Evolutionary conservation across 1,140 invertebrate genomes (phyloP), one percentile per base, ranked within the genome.

Genomic region (Centruroides sculpturatus): DNA sequence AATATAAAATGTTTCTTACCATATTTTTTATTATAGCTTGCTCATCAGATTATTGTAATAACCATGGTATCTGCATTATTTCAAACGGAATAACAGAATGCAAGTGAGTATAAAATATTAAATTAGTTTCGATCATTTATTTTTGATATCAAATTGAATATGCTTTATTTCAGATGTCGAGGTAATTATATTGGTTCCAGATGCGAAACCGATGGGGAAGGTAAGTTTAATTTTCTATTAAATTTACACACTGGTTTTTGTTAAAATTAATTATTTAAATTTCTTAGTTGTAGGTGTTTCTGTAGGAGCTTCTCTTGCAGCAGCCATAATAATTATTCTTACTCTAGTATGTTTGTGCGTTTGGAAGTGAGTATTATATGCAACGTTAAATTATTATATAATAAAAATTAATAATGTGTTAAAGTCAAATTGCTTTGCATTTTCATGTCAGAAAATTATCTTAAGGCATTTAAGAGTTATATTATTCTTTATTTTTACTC

Each of bases 191-290:
- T 92, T 71, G 90, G 90, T 1, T 79, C 81, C 1, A 82, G 86
- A 68, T 93, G 91, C 71, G 89, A 93, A 72, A 82, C 92, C 50
- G 91, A 94, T 70, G 89, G 88, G 8, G 90, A 93, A 77, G 60
- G 63, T 64, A 56, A 59, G 10, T 47, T 35, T 60, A 55, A 23
- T 23, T 23, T 57, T 48, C 49, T 10, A 55, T 11, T 55, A 35
- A 55, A 51, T 51, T 12, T 23, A 23, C 23, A 23, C 23, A 23
- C 23, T 23, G 23, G 2, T 23, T 23, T 53, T 53, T 53, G 8
- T 53, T 34, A 53, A 53, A 53, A 3, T 56, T 56, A n/a, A n/a
- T 56, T 56, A 5, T 11, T 36, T 56, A 9, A n/a, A n/a, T 56
- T 56, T 5, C 5, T 13, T 47, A 57, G 88, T 93, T 54, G 73